Percentiles rank a stretch among this genome's conserved stretches.
These are phyloP conservation scores for Reticulitermes speratus DNA, from an alignment of 1,140 invertebrate species.

Conservation along the genomic window DNA sequence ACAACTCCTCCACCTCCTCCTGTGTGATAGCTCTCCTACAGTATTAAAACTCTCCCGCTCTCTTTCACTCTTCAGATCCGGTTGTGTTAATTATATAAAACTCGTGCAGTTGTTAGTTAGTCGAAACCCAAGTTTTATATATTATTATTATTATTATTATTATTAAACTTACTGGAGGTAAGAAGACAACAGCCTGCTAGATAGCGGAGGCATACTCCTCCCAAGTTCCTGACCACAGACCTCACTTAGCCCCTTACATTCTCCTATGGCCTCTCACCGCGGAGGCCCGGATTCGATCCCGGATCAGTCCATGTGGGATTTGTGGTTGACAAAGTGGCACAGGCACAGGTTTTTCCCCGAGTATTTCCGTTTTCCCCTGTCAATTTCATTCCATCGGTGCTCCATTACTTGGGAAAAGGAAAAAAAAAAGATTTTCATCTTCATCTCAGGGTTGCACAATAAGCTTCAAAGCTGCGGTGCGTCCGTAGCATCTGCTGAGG, in stretches of 20 bases:
- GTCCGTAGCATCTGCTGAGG: no score
- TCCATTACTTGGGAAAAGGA: no score
- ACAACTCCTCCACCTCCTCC: no score
- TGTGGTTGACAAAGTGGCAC: background rate
- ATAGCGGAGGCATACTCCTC: background rate
- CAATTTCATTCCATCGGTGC: no score
- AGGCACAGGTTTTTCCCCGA: no score
- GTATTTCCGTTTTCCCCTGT: no score
- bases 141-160: background rate
- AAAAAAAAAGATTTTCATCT: no score
- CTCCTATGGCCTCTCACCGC: no score
- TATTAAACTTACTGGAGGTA: background rate
- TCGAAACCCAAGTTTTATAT: background rate
- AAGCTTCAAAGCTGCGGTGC: no score
- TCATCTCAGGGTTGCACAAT: no score
- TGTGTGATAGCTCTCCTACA: background rate
- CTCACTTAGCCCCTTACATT: background rate
- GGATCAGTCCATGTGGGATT: no score
- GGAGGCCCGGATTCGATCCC: background rate
- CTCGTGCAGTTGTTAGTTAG: background rate
- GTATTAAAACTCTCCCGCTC: background rate
- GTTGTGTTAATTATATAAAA: constrained; percentile 18
- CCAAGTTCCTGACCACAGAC: background rate
- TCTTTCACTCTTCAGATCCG: constrained; percentile 5
- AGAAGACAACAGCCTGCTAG: background rate